Conservation (phyloP, 30 jellyfish, hydroid and myxozoan genomes). For the Chrysaora quinquecirrha region DNA sequence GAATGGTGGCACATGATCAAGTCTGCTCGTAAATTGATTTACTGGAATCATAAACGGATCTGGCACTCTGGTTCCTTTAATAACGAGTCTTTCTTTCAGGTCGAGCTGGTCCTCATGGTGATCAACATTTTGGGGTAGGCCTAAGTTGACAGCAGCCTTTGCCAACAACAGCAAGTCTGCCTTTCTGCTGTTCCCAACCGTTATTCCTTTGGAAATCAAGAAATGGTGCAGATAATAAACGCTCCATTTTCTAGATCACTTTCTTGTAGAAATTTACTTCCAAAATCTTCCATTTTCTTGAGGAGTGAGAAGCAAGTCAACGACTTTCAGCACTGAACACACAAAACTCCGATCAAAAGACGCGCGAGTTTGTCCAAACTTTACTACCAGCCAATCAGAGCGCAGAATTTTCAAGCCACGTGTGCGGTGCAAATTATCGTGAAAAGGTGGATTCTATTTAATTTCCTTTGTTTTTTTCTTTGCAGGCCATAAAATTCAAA, state of each 20-base stretch:
- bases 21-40: slow-evolving; percentile 58
- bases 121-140: slow-evolving; percentile 64
- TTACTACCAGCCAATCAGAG: slow-evolving; percentile 64
- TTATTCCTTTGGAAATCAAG: slow-evolving; percentile 63
- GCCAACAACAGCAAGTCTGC: slow-evolving; percentile 54
- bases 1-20: slow-evolving; percentile 52
- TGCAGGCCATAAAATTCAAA: too few relatives aligned
- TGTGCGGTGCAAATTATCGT: slow-evolving; percentile 33
- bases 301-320: neutral
- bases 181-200: slow-evolving; percentile 66
- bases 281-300: slow-evolving; percentile 54
- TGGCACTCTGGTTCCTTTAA: slow-evolving; percentile 71
- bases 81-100: slow-evolving; percentile 35
- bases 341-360: slow-evolving; percentile 35
- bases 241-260: slow-evolving; percentile 58
- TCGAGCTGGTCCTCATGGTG: slow-evolving; percentile 57
- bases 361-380: slow-evolving; percentile 58
- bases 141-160: slow-evolving; percentile 58
- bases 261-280: slow-evolving; percentile 48
- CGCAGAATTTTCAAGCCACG: slow-evolving; percentile 50
- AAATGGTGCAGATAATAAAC: slow-evolving; percentile 51
- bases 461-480: too few relatives aligned
- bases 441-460: slow-evolving; percentile 65
- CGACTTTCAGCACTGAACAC: slow-evolving; percentile 50
- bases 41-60: slow-evolving; percentile 46